Conservation (phyloP, 2,797 vertebrate species). For the Enteromius viviparus region DNA sequence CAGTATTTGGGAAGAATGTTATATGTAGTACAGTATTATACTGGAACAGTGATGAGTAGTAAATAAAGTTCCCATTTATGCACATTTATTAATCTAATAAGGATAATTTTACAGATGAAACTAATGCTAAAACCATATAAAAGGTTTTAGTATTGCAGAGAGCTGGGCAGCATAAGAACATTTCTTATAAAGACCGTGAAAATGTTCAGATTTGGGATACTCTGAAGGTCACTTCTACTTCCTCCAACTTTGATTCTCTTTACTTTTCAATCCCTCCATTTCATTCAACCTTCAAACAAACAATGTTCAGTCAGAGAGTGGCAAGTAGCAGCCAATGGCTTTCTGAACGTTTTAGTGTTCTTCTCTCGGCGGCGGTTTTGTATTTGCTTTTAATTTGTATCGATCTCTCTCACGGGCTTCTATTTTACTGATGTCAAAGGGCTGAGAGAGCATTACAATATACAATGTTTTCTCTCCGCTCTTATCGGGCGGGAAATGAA, state of each 20-base stretch:
- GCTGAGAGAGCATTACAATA: conserved; percentile 80
- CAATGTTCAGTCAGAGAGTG: conserved; percentile 65
- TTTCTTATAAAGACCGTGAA: not conserved
- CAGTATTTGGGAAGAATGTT: not conserved
- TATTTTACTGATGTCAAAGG: conserved; percentile 80
- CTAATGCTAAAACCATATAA: not conserved
- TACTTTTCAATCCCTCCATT: conserved; percentile 61
- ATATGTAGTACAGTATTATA: not conserved
- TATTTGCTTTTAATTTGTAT: conserved; percentile 94
- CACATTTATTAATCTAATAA: not conserved
- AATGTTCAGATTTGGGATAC: conserved; percentile 16
- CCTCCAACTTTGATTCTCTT: conserved; percentile 51
- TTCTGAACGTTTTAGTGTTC: conserved; percentile 71
- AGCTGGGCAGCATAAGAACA: conserved; percentile 1
- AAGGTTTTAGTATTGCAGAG: not conserved
- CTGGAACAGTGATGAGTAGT: not conserved
- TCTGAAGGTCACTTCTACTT: conserved; percentile 27
- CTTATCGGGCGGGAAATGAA: conserved; percentile 75
- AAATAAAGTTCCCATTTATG: not conserved
- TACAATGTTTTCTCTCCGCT: conserved; percentile 73
- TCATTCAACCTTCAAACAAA: conserved; percentile 65
- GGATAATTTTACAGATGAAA: not conserved
- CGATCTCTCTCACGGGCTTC: conserved; percentile 77
- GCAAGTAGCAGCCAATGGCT: conserved; percentile 70
- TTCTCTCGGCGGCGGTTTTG: conserved; percentile 65